A percentile compares a stretch with the other conserved stretches of the same genome.
These are phyloP conservation scores for Drosophila ohnishii DNA, from an alignment of 1,140 invertebrate species.

Conservation along the genomic window DNA sequence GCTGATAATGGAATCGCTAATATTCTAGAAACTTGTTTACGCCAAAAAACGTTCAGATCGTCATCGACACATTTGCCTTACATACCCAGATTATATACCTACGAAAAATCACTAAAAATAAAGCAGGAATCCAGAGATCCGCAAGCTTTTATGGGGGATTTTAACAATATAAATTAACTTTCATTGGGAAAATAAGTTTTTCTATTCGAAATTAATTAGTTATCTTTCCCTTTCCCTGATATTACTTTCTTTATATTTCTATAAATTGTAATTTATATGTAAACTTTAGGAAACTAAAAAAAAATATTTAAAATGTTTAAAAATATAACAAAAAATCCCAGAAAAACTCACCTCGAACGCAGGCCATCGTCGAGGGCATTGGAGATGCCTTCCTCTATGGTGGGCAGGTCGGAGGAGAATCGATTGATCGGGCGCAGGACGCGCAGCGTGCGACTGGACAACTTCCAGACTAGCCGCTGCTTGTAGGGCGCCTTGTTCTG, in stretches of 20 bases:
- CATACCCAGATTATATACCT: conserved; percentile 38
- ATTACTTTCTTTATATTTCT: too few species aligned
- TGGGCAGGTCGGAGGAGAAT: conserved; percentile 88
- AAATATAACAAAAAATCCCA: background rate
- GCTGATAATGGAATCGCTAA: conserved; percentile 75
- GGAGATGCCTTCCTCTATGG: conserved; percentile 87
- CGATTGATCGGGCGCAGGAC: conserved; percentile 89
- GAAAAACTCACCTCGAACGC: conserved; percentile 72
- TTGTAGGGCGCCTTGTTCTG: conserved; percentile 88
- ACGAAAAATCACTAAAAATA: conserved; percentile 64
- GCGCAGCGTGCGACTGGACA: conserved; percentile 87
- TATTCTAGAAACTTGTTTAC: conserved; percentile 82
- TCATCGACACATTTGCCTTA: conserved; percentile 54
- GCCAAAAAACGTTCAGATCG: conserved; percentile 56
- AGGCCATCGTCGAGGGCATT: conserved; percentile 79
- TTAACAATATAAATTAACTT: background rate
- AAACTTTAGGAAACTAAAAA: background rate
- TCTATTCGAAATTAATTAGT: too few species aligned
- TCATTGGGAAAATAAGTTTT: background rate
- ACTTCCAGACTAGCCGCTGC: conserved; percentile 89
- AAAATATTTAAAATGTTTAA: background rate
- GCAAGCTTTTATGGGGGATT: background rate
- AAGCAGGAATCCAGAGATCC: conserved; percentile 12
- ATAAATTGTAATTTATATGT: background rate
- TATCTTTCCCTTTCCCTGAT: background rate